These are phyloP conservation scores for Disparrhopalites patrizii DNA, from an alignment of 2,888 invertebrate species.

Conservation along the genomic window DNA sequence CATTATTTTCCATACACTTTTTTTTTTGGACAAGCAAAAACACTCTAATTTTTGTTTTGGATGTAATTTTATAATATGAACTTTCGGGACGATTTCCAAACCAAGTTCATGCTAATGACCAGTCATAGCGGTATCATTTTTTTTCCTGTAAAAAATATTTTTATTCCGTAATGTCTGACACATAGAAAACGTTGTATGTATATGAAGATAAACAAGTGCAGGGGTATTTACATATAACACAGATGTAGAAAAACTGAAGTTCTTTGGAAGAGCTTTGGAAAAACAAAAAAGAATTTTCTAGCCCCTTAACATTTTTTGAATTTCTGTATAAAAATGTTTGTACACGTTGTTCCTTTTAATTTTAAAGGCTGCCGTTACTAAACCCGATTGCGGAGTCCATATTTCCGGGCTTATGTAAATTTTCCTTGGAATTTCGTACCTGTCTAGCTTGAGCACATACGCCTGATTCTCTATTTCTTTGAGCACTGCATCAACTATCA, in stretches of 20 bases:
- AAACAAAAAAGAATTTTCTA: neutral
- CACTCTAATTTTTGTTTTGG: too few relatives aligned
- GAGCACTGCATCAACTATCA: slow-evolving; percentile 73
- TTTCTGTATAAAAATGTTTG: slow-evolving; percentile 53
- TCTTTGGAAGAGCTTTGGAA: neutral
- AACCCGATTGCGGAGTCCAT: slow-evolving; percentile 57
- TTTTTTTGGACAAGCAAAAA: too few relatives aligned
- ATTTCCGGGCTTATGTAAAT: slow-evolving; percentile 53
- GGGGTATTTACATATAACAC: too few relatives aligned
- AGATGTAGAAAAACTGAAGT: neutral
- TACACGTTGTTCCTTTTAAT: slow-evolving; percentile 56
- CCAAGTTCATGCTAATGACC: too few relatives aligned
- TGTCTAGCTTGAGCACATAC: slow-evolving; percentile 51
- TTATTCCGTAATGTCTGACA: too few relatives aligned
- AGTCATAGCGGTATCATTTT: too few relatives aligned
- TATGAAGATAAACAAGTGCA: too few relatives aligned
- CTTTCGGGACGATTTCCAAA: too few relatives aligned
- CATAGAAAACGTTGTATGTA: too few relatives aligned
- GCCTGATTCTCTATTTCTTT: slow-evolving; percentile 78
- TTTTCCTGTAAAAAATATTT: too few relatives aligned
- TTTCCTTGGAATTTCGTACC: slow-evolving; percentile 54
- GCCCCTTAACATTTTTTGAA: slow-evolving; percentile 52
- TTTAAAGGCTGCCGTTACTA: slow-evolving; percentile 59
- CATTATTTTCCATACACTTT: too few relatives aligned
- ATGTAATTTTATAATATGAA: too few relatives aligned